Evolutionary conservation across 1,140 invertebrate species (phyloP), one percentile per base, ranked within the genome.

Genomic region (Drosophila arawakana): DNA sequence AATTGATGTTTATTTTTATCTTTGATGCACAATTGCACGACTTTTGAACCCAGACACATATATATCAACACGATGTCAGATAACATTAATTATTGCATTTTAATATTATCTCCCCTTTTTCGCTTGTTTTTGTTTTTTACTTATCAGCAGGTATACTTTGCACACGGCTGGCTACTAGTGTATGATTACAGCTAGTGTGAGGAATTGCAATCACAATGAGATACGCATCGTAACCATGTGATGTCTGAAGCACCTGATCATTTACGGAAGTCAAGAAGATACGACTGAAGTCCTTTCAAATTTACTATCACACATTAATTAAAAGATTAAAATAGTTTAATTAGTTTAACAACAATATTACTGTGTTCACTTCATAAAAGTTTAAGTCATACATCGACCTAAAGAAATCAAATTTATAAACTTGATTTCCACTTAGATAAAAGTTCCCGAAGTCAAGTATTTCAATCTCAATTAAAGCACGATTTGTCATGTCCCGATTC

Each of bases 71-170:
- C 41, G 54, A 57, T 37, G 2, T 4, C 15, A 44, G 21, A 34
- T 39, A 59, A 39, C 43, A 15, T 15, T 15, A 15, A 11, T 25
- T 25, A 43, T 43, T 54, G 49, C 37, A 35, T 69, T 60, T 43
- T 4, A 52, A 41, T 52, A 60, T 60, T 60, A 69, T 58, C 13
- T 44, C 11, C 30, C n/a, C 30, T 30, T 30, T 0, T 30, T 30
- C 18, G 18, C 2, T 30, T 30, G 25, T 61, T 62, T 55, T 69
- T 37, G 39, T 57, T 69, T 74, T 69, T 34, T 58, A 57, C 49
- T 47, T 74, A 74, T 74, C 72, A 74, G 58, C 15, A 7, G 9
- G 46, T 11, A 11, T 25, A 58, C n/a, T 55, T 65, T 65, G 61
- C 61, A 65, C 61, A 55, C 61, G 61, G 39, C 49, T 3, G 11